Conservation (phyloP, 1,140 invertebrate genomes). For the Heliothis subflexa region DNA sequence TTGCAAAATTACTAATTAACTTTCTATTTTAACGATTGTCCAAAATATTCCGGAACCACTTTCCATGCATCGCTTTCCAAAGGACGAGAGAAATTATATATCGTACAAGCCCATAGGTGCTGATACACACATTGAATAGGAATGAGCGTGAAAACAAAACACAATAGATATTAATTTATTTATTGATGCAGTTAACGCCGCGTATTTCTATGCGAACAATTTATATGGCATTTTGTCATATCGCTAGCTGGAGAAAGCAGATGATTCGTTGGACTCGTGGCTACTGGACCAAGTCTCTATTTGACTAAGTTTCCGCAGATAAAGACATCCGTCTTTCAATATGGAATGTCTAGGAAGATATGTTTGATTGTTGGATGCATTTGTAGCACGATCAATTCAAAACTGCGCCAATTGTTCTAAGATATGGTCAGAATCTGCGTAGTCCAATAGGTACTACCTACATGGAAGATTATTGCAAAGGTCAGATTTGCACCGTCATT, state of each 20-base stretch:
- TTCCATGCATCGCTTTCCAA: slow-evolving; percentile 81
- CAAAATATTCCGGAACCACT: slow-evolving; percentile 81
- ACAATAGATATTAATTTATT: slow-evolving; percentile 81
- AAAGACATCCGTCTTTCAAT: too few relatives aligned
- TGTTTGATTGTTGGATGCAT: too few relatives aligned
- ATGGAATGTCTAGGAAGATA: too few relatives aligned
- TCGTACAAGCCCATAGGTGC: slow-evolving; percentile 67
- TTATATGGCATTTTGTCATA: slow-evolving; percentile 49
- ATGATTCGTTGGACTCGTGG: background rate
- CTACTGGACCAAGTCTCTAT: background rate
- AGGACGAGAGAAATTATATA: slow-evolving; percentile 83
- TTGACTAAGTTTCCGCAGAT: too few relatives aligned
- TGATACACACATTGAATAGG: slow-evolving; percentile 67
- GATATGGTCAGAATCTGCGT: too few relatives aligned
- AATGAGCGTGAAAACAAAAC: slow-evolving; percentile 76
- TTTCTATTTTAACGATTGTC: slow-evolving; percentile 83
- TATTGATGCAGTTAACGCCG: slow-evolving; percentile 56
- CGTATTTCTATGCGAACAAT: slow-evolving; percentile 55
- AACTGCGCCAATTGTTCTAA: too few relatives aligned
- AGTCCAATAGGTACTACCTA: too few relatives aligned
- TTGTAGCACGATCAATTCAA: too few relatives aligned
- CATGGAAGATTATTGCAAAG: too few relatives aligned
- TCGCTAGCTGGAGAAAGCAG: slow-evolving; percentile 36
- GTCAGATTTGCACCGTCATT: too few relatives aligned
- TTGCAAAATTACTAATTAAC: slow-evolving; percentile 67